phyloP scores from a whole-genome alignment of 1,140 invertebrate species.

The Pogonomyrmex californicus region DNA sequence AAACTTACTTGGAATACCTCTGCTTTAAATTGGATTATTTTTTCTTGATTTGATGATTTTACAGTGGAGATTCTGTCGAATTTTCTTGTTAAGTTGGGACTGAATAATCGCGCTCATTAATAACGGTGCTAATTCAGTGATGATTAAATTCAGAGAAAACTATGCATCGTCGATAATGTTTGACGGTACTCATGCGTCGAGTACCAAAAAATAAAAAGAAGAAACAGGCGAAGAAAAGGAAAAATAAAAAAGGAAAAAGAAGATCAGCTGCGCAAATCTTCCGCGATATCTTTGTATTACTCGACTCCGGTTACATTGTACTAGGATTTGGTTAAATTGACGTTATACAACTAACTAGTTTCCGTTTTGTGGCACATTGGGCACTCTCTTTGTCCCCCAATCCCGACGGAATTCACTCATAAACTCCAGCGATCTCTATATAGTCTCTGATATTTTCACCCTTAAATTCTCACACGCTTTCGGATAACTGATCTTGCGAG shows the following conservation, averaged over 20 bases:
- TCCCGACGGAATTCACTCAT: constrained; percentile 28
- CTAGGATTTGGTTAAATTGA: constrained; percentile 83
- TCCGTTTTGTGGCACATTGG: constrained; percentile 73
- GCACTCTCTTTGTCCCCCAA: constrained; percentile 34
- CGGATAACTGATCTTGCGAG: not conserved
- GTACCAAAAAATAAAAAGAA: constrained; percentile 18
- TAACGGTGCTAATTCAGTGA: not conserved
- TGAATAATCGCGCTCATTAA: not conserved
- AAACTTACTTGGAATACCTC: not conserved
- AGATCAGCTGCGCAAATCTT: constrained; percentile 51
- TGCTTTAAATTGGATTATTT: constrained; percentile 1
- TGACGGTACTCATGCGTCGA: not conserved
- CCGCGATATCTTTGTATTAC: constrained; percentile 72
- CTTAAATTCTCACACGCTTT: not conserved
- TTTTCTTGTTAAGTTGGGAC: constrained; percentile 17
- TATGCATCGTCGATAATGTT: not conserved
- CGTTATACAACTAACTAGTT: constrained; percentile 76
- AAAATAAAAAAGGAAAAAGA: constrained; percentile 55
- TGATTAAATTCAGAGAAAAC: not conserved
- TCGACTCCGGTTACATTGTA: constrained; percentile 80
- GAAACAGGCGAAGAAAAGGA: constrained; percentile 56
- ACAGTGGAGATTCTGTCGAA: not conserved
- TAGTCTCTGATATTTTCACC: not conserved
- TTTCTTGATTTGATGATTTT: not conserved
- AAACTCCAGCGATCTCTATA: constrained; percentile 7